A percentile compares a stretch with the other conserved stretches of the same genome.
phyloP scores from a whole-genome alignment of 1,140 invertebrate genomes.

The Bombus polaris region DNA sequence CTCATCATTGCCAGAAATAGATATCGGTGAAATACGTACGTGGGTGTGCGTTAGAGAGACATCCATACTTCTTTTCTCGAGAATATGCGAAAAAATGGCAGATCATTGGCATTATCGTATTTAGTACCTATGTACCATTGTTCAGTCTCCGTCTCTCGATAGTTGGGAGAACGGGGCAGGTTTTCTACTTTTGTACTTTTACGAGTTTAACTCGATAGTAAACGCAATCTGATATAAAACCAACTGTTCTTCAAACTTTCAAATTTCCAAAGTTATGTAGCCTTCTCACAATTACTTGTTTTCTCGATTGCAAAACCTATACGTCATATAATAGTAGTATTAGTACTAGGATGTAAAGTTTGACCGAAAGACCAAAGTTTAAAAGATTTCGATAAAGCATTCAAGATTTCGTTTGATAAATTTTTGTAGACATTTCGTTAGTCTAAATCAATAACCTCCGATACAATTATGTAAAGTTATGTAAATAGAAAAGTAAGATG shows the following conservation, averaged over 20 bases:
- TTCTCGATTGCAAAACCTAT: not conserved
- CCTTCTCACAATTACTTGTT: not conserved
- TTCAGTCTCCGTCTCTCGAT: not conserved
- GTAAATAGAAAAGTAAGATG: not conserved
- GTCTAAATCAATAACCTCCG: not conserved
- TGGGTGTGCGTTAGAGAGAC: conserved; percentile 63
- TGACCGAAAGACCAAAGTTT: too few relatives aligned
- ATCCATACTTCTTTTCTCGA: conserved; percentile 39
- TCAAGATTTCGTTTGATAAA: not conserved
- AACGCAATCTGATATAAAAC: not conserved
- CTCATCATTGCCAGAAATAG: conserved; percentile 73
- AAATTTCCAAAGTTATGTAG: not conserved
- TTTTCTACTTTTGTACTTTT: not conserved
- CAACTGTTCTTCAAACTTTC: not conserved
- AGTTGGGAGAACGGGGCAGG: not conserved
- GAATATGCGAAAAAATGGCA: conserved; percentile 51
- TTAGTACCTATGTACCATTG: not conserved
- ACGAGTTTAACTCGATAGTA: not conserved
- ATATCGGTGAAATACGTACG: conserved; percentile 63
- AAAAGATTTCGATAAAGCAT: not conserved
- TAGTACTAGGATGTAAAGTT: not conserved
- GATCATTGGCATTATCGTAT: conserved; percentile 15
- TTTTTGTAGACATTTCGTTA: not conserved
- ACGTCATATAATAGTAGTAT: not conserved
- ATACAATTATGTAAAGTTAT: not conserved